Base-by-base conservation (phyloP, 1,140 invertebrate genomes). In the Ceratina australensis region DNA sequence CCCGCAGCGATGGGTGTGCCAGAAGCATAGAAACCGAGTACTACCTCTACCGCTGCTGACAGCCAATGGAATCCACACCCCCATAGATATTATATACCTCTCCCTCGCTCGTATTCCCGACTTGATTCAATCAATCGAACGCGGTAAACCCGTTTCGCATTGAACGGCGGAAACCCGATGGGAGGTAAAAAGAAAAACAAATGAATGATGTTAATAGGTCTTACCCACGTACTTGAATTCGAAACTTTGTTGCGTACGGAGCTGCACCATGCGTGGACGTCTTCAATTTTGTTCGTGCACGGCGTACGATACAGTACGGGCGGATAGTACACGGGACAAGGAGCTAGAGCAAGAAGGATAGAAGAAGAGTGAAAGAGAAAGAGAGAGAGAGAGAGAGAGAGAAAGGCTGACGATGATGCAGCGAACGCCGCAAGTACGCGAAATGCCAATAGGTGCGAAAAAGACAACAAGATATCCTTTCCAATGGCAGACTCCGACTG, bases 141-240 rank as follows among this genome's bases (percentile, higher is more conserved):
- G 15, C 18, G 16, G 28, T 47, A 56, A 59, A 68, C n/a, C 22
- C 42, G 5, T n/a, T 65, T 49, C 47, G 12, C n/a, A 8, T 47
- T 3, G n/a, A 22, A 52, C 18, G 16, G n/a, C 18, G 49, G 3
- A 47, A 8, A 22, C 2, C 47, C 65, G 18, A 10, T 15, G 22
- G n/a, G n/a, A n/a, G n/a, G n/a, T n/a, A 24, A 16, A 13, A 18
- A 47, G 12, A 52, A 54, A 15, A 56, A 20, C 3, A 71, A 7
- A 60, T 5, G 47, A 28, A 52, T 49, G 52, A 71, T 52, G 74
- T 72, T 63, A 57, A 57, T 56, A 47, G 0, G 42, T 54, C 83
- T 84, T 76, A 84, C 83, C 83, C 79, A 84, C 69, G 60, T 75
- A 68, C 78, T 84, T 79, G 52, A 84, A 84, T 84, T 73, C 59